Evolutionary conservation across 1,140 invertebrate species (phyloP).

Genomic region (Armadillidium nasatum): DNA sequence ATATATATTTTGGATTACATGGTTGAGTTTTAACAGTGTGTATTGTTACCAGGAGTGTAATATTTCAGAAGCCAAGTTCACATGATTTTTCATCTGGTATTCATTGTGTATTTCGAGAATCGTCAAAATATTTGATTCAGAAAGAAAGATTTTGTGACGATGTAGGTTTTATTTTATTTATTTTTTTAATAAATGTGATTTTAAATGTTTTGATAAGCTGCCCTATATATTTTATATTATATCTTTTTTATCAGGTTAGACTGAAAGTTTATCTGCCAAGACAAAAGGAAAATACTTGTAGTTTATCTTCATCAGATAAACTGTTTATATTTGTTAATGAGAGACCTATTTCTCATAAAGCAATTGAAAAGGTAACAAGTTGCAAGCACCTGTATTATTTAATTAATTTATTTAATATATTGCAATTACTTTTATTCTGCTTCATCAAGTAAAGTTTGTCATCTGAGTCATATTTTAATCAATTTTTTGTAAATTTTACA

Average conservation of each 20-base stretch:
- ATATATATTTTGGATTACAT: too few species aligned
- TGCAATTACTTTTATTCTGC: too few species aligned
- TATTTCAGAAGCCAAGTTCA: not conserved
- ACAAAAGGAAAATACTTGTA: not conserved
- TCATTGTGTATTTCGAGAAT: not conserved
- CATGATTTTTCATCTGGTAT: not conserved
- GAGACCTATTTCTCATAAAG: not conserved
- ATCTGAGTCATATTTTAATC: too few species aligned
- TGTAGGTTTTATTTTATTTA: not conserved
- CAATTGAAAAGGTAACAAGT: not conserved
- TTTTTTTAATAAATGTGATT: too few species aligned
- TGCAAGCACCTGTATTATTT: too few species aligned
- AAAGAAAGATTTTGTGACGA: not conserved
- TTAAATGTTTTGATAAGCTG: too few species aligned
- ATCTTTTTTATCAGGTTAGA: not conserved
- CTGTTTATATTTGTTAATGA: not conserved
- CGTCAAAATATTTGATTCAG: not conserved
- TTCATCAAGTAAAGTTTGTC: too few species aligned
- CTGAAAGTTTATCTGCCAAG: not conserved
- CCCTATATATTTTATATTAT: not conserved
- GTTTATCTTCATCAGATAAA: not conserved
- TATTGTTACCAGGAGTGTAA: not conserved
- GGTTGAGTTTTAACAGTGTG: too few species aligned
- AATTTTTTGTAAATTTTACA: too few species aligned
- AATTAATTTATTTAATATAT: too few species aligned